Base-by-base conservation (phyloP, 2,113 vertebrate species). In the Nerophis lumbriciformis region DNA sequence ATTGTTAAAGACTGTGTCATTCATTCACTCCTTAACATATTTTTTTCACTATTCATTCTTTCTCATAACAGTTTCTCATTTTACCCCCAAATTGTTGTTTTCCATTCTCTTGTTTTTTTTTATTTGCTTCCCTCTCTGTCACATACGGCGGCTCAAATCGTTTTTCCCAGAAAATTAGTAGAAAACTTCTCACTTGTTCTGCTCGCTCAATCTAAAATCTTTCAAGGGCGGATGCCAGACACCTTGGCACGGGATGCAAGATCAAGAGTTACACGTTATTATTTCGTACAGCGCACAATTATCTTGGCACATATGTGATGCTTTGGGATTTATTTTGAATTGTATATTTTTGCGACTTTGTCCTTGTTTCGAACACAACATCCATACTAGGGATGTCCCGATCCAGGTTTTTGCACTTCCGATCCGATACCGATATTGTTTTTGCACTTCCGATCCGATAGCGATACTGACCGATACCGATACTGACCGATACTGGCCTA, bases 161-260 rank as follows among this genome's bases (percentile, higher is more conserved):
- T 77, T 77, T 83, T 75, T 28, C 72, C 69, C 61, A 59, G 39
- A 65, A 50, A 65, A 63, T 38, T 44, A 56, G 63, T 62, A 53
- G 67, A 67, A 59, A 59, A 54, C 53, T 61, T 69, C 72, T 80
- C 60, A 62, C 71, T 72, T 79, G 68, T 71, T 73, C 63, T 79
- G 66, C 45, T 59, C 68, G 51, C 65, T 49, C 51, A 62, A 38
- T 71, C 42, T 35, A n/a, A 64, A 75, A 36, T 51, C 68, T 55
- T 59, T 58, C 52, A 7, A 64, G 5, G 8, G 54, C 58, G 39
- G 65, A 64, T 50, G 54, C 37, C 54, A 45, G 50, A 37, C 21
- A 28, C 21, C 28, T 28, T 28, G 28, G 28, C 28, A 28, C 28
- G 28, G 2, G 2, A 28, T 28, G 28, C 28, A 28, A 28, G 4